A percentile compares a stretch with the other conserved stretches of the same genome.
Evolutionary conservation across 2,113 vertebrate species (phyloP).

Genomic region (Cebus imitator): DNA sequence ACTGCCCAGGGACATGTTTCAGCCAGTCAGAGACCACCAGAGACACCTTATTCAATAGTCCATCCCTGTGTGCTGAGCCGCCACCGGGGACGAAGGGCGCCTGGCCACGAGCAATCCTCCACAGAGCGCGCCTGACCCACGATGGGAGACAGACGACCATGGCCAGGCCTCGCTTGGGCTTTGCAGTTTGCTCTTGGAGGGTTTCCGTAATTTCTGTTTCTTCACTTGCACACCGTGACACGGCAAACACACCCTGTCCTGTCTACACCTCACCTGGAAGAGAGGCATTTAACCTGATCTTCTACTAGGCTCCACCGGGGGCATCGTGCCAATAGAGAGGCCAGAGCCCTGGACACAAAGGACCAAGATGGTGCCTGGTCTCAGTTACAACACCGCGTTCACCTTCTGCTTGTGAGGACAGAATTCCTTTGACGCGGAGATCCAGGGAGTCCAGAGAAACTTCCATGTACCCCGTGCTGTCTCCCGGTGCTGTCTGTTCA

Average conservation of each 20-base stretch:
- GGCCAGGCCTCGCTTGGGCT: no score
- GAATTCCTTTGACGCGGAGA: slow-evolving; percentile 91
- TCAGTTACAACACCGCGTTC: slow-evolving; percentile 53
- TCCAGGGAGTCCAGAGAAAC: slow-evolving; percentile 93
- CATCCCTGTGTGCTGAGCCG: fast-evolving
- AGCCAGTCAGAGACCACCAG: neutral
- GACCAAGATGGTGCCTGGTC: slow-evolving; percentile 40
- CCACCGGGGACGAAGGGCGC: fast-evolving
- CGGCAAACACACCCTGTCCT: neutral
- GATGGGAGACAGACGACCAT: neutral
- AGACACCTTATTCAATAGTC: neutral
- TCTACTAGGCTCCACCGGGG: slow-evolving; percentile 75
- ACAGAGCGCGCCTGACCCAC: no score
- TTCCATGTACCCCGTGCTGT: slow-evolving; percentile 92
- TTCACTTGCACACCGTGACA: neutral
- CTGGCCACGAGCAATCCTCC: no score
- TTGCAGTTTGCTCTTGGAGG: no score
- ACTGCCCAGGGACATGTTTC: neutral
- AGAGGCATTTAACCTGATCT: neutral
- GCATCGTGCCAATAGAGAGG: slow-evolving; percentile 46
- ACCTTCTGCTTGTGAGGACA: slow-evolving; percentile 89
- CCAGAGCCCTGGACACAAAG: slow-evolving; percentile 55
- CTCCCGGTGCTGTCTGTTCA: slow-evolving; percentile 74
- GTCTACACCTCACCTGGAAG: neutral
- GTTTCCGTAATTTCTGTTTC: neutral